Evolutionary conservation across 2,888 invertebrate species (phyloP).

Genomic region (Marronus borbonicus): DNA sequence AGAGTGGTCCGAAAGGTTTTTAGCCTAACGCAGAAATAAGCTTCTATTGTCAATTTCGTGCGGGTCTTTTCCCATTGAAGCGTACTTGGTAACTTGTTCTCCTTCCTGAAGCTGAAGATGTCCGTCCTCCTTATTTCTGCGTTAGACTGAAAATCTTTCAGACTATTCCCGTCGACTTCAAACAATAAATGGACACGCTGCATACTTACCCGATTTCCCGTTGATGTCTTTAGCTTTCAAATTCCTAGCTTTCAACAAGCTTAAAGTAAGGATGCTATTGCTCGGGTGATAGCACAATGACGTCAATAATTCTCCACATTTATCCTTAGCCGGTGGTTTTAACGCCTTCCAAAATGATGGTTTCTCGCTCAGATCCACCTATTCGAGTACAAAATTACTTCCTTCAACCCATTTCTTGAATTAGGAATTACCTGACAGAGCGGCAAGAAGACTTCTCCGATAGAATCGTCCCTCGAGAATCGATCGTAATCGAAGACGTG

Average conservation of each 20-base stretch:
- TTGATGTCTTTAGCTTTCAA: constrained; percentile 97
- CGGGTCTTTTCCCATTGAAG: too few species aligned
- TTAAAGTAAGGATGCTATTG: constrained; percentile 92
- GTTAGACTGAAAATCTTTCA: too few species aligned
- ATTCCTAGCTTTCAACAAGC: constrained; percentile 93
- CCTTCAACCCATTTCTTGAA: neutral
- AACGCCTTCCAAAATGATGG: constrained; percentile 96
- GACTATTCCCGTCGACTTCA: too few species aligned
- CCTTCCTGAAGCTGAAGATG: too few species aligned
- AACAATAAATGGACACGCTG: neutral
- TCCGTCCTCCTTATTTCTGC: neutral
- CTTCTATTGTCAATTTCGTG: too few species aligned
- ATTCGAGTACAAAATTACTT: constrained; percentile 50
- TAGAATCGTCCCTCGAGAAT: constrained; percentile 94
- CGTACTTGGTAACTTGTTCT: too few species aligned
- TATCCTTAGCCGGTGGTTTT: constrained; percentile 93
- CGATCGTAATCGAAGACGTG: constrained; percentile 96
- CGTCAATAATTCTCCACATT: constrained; percentile 92
- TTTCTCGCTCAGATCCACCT: constrained; percentile 94
- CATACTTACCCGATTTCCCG: constrained; percentile 87
- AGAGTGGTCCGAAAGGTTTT: too few species aligned
- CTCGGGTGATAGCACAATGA: constrained; percentile 97
- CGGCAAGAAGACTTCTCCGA: constrained; percentile 93
- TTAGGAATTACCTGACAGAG: constrained; percentile 83
- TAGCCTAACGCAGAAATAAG: too few species aligned